These are phyloP conservation scores for Protosalanx chinensis DNA, from an alignment of 2,797 vertebrate genomes.

Conservation along the genomic window DNA sequence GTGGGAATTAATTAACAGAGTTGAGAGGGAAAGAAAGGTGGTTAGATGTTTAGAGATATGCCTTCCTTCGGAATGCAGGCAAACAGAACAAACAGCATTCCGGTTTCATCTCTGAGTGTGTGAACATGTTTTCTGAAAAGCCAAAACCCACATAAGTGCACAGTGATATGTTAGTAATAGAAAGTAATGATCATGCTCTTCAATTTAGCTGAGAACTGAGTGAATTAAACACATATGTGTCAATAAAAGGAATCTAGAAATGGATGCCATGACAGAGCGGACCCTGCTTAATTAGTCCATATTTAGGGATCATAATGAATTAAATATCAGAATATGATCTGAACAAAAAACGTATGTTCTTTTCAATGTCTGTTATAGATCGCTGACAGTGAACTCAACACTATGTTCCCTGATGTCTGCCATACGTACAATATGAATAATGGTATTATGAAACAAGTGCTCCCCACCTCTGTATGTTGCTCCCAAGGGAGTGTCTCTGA, in stretches of 20 bases:
- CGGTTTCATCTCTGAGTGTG: slow-evolving; percentile 7
- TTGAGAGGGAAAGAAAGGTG: neutral
- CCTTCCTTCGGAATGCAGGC: slow-evolving; percentile 31
- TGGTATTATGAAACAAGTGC: neutral
- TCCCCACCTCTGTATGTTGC: neutral
- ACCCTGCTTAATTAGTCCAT: neutral
- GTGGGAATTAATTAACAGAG: neutral
- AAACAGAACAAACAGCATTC: slow-evolving; percentile 42
- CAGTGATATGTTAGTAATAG: neutral
- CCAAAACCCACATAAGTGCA: neutral
- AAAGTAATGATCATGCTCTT: too few relatives aligned
- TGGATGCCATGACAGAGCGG: too few relatives aligned
- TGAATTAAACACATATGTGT: too few relatives aligned
- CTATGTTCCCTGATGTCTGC: neutral
- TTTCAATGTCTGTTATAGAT: neutral
- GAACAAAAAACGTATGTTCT: too few relatives aligned
- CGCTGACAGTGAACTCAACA: neutral
- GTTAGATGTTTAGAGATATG: slow-evolving; percentile 21
- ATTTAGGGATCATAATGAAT: neutral
- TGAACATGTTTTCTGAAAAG: neutral
- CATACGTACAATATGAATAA: neutral
- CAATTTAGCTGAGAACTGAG: too few relatives aligned
- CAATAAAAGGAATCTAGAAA: too few relatives aligned
- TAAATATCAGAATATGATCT: neutral
- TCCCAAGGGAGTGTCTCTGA: neutral